Conservation (phyloP, 2,113 vertebrate species). For the Chaetura pelagica region DNA sequence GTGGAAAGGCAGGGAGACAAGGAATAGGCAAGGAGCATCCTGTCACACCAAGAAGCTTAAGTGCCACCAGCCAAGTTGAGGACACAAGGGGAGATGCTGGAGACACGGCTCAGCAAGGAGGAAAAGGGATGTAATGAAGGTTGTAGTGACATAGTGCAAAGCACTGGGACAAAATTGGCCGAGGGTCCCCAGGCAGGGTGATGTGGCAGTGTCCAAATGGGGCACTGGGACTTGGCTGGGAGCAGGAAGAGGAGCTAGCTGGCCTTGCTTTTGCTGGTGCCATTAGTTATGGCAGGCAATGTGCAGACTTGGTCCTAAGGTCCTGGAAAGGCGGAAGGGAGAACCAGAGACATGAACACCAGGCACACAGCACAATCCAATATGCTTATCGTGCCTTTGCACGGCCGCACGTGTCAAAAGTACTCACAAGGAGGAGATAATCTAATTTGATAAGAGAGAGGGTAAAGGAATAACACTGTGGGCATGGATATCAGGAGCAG, state of each 20-base stretch:
- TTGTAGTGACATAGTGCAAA: not conserved
- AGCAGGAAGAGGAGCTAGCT: not conserved
- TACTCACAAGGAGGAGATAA: conserved; percentile 11
- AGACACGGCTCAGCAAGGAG: not conserved
- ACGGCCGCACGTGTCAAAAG: not conserved
- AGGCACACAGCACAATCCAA: not conserved
- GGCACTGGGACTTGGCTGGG: not conserved
- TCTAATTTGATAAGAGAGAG: conserved; percentile 42
- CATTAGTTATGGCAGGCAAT: not conserved
- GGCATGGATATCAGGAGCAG: conserved; percentile 26
- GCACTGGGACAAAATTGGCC: not conserved
- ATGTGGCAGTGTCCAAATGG: not conserved
- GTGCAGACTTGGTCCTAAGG: not conserved
- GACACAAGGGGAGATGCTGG: not conserved
- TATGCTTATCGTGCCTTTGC: not conserved
- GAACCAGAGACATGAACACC: not conserved
- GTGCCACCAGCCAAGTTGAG: not conserved
- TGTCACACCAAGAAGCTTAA: not conserved
- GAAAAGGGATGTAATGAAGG: not conserved
- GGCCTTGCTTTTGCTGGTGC: not conserved
- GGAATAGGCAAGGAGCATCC: not conserved
- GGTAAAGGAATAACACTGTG: conserved; percentile 26
- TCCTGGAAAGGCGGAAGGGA: not conserved
- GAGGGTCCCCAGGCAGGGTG: not conserved
- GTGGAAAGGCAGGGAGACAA: not conserved